Percentiles rank a stretch among this genome's conserved stretches.
Evolutionary conservation across 2,888 invertebrate genomes (phyloP).

Genomic region (Melinaea marsaeus): DNA sequence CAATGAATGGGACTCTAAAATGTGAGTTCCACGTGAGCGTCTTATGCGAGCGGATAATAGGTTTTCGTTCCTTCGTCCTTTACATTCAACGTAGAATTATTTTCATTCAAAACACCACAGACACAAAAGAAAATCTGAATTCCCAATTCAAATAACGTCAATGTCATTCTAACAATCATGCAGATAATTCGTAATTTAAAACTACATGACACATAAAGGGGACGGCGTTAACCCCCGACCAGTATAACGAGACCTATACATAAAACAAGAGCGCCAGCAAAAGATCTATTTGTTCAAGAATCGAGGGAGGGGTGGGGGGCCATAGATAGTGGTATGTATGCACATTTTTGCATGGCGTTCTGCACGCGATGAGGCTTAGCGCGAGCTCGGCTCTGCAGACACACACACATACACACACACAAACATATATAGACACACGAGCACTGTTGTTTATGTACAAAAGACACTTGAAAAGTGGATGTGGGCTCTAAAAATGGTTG

Average conservation of each 20-base stretch:
- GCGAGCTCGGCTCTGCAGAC: conserved; percentile 62
- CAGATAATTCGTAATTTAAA: conserved; percentile 32
- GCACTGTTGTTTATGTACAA: conserved; percentile 20
- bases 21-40: conserved; percentile 27
- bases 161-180: conserved; percentile 30
- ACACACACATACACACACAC: conserved; percentile 42
- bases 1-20: conserved; percentile 36
- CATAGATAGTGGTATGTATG: conserved; percentile 59
- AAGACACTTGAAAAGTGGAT: background rate
- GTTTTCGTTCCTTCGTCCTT: background rate
- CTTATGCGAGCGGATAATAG: background rate
- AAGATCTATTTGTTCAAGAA: conserved; percentile 47
- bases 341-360: conserved; percentile 73
- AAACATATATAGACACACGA: conserved; percentile 26
- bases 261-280: conserved; percentile 43
- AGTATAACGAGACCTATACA: conserved; percentile 53
- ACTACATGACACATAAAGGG: conserved; percentile 63
- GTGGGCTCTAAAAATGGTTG: background rate
- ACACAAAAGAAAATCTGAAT: conserved; percentile 14
- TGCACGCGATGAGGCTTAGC: conserved; percentile 63
- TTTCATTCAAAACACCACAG: background rate
- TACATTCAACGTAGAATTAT: background rate
- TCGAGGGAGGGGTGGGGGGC: conserved; percentile 50
- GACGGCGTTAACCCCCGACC: conserved; percentile 53
- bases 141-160: conserved; percentile 24